Conservation (phyloP, 2,113 vertebrate species). For the Antigone vipio region DNA sequence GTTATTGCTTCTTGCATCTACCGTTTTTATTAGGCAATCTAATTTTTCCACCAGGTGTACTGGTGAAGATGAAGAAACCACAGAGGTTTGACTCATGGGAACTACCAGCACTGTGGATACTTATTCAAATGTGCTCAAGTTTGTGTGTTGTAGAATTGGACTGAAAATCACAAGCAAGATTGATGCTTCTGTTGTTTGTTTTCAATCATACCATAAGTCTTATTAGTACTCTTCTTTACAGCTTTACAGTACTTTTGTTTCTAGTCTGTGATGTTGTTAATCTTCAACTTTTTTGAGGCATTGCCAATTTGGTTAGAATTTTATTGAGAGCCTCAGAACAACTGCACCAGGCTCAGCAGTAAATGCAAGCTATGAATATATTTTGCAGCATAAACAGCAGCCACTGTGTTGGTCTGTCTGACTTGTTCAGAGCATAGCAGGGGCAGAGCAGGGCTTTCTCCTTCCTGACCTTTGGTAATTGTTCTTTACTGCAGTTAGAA, state of each 20-base stretch:
- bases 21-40: not conserved
- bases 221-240: not conserved
- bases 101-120: not conserved
- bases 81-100: not conserved
- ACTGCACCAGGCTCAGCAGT: not conserved
- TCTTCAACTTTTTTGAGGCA: not conserved
- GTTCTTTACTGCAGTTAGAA: not conserved
- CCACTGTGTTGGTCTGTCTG: not conserved
- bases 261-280: not conserved
- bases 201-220: not conserved
- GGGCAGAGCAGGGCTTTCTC: not conserved
- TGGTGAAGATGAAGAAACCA: not conserved
- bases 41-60: not conserved
- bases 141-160: not conserved
- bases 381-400: not conserved
- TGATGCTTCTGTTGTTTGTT: not conserved
- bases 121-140: not conserved
- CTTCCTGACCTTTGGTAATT: not conserved
- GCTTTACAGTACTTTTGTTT: not conserved
- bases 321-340: not conserved
- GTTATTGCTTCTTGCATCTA: not conserved
- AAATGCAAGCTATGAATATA: not conserved
- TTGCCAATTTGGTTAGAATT: not conserved
- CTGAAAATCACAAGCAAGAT: not conserved
- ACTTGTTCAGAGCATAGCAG: not conserved